Evolutionary conservation across 2,888 invertebrate genomes (phyloP).

Genomic region (Rhingia campestris): DNA sequence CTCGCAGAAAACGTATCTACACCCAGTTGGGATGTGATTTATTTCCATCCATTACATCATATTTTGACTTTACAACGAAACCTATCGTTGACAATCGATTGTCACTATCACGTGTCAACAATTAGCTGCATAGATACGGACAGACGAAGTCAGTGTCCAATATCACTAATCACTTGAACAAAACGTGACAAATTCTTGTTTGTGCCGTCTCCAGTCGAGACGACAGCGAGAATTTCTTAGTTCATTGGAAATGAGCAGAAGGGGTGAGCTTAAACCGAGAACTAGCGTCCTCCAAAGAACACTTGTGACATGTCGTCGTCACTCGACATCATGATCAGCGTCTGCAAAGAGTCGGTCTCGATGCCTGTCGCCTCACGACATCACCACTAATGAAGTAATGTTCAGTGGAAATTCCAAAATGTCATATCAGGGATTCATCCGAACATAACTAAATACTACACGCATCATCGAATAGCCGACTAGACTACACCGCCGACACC

Average conservation of each 20-base stretch:
- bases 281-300: neutral
- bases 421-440: constrained; percentile 68
- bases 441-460: constrained; percentile 68
- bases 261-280: neutral
- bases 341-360: constrained; percentile 30
- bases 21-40: neutral
- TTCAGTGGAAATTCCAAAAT: constrained; percentile 68
- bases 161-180: constrained; percentile 47
- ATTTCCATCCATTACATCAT: constrained; percentile 25
- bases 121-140: constrained; percentile 29
- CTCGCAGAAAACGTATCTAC: neutral
- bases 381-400: constrained; percentile 70
- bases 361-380: constrained; percentile 59
- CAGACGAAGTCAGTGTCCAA: constrained; percentile 31
- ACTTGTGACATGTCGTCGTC: constrained; percentile 60
- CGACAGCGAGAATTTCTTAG: constrained; percentile 26
- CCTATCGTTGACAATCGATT: constrained; percentile 14
- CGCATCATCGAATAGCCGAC: constrained; percentile 55
- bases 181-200: constrained; percentile 60
- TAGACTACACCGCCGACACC: constrained; percentile 12
- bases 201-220: constrained; percentile 33
- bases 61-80: neutral
- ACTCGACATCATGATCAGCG: neutral
- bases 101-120: constrained; percentile 54
- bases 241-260: constrained; percentile 17